A percentile compares a stretch with the other conserved stretches of the same genome.
These are phyloP conservation scores for Chrysogorgia sp. DNA, from an alignment of 92 coral and sea anemone species.

Conservation along the genomic window DNA sequence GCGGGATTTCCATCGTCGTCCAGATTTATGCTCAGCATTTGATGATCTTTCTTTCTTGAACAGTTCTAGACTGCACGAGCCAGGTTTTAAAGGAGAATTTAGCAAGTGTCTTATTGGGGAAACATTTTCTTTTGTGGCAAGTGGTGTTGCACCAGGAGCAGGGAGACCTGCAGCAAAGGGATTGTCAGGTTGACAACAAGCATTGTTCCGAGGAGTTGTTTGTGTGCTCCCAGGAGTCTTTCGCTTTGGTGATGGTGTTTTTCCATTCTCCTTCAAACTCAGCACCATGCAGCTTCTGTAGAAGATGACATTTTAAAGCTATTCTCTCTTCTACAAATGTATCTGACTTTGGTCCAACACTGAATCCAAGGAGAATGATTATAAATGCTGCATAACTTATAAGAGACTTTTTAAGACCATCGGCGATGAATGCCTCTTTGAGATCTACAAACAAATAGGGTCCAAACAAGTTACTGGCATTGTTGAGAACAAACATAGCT, in stretches of 20 bases:
- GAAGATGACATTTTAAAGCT: constrained; percentile 1
- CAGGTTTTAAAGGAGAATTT: constrained; percentile 15
- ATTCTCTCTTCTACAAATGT: not conserved
- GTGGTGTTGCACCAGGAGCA: constrained; percentile 19
- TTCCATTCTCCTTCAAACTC: constrained; percentile 6
- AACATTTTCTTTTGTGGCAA: constrained; percentile 23
- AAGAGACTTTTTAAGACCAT: not conserved
- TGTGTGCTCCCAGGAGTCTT: too few species aligned
- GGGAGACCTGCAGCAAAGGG: too few species aligned
- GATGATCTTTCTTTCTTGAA: not conserved
- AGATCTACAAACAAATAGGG: too few species aligned
- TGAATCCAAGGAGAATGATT: not conserved
- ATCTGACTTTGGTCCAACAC: not conserved
- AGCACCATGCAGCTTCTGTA: not conserved
- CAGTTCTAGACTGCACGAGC: not conserved
- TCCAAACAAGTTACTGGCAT: too few species aligned
- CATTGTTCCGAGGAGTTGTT: too few species aligned
- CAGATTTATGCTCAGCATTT: constrained; percentile 3
- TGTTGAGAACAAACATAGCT: too few species aligned
- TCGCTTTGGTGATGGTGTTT: constrained; percentile 4
- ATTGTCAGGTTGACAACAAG: too few species aligned
- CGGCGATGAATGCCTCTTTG: not conserved
- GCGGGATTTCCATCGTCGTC: constrained; percentile 54
- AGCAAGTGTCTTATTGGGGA: constrained; percentile 12
- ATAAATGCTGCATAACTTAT: not conserved